phyloP scores from a whole-genome alignment of 2,888 invertebrate species.

The Tetramorium bicarinatum region DNA sequence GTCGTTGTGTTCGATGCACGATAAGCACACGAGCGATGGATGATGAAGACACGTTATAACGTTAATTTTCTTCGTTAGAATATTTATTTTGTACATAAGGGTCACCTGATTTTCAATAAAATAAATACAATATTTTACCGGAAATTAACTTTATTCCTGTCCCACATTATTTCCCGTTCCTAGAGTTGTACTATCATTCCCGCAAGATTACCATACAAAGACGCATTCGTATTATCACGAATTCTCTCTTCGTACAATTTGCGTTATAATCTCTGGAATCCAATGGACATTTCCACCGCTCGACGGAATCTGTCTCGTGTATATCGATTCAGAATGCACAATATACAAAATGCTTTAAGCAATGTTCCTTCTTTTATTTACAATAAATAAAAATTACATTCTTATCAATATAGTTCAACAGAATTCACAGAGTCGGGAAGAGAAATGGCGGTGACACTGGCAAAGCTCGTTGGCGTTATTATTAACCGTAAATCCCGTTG shows the following conservation, averaged over 20 bases:
- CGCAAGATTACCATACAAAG: slow-evolving; percentile 58
- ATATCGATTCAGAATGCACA: slow-evolving; percentile 52
- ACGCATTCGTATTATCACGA: slow-evolving; percentile 40
- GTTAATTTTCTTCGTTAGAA: not conserved
- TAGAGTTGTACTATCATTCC: slow-evolving; percentile 67
- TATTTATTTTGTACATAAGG: slow-evolving; percentile 37
- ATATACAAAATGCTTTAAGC: slow-evolving; percentile 74
- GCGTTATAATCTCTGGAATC: slow-evolving; percentile 12
- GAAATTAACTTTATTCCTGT: slow-evolving; percentile 72
- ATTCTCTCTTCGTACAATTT: slow-evolving; percentile 34
- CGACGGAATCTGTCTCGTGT: not conserved
- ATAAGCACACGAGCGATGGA: slow-evolving; percentile 78
- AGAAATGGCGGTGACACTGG: slow-evolving; percentile 71
- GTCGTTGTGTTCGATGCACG: slow-evolving; percentile 96
- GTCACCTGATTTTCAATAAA: slow-evolving; percentile 58
- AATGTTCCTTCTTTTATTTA: slow-evolving; percentile 82
- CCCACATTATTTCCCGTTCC: slow-evolving; percentile 49
- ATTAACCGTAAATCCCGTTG: slow-evolving; percentile 70
- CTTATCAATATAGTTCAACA: slow-evolving; percentile 79
- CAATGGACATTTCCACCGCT: slow-evolving; percentile 20
- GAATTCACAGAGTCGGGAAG: slow-evolving; percentile 77
- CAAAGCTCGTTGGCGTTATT: slow-evolving; percentile 73
- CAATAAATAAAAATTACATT: slow-evolving; percentile 84
- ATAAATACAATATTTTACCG: slow-evolving; percentile 48
- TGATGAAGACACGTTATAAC: not conserved